Evolutionary conservation across 2,888 invertebrate genomes (phyloP), one percentile per base, ranked within the genome.

Genomic region (Tenthredo scrophulariae): DNA sequence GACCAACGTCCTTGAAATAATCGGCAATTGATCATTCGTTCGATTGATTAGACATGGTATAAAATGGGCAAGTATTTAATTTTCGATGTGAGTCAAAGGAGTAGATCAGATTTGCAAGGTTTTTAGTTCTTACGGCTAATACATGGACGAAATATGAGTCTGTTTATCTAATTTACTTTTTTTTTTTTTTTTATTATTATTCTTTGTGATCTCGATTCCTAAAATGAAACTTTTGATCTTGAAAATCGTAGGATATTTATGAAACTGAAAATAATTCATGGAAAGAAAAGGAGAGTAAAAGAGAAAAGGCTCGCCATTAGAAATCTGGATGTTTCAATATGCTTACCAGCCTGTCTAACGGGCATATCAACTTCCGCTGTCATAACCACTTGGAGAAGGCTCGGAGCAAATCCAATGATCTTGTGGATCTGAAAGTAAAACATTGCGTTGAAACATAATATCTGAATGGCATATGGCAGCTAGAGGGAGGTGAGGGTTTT

Each of bases 321-420:
- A n/a, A 54, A 50, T 26, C 43, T 18, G n/a, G 13, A 75, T 7
- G n/a, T 62, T 2, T 74, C 40, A 62, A 58, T 84, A 84, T 67
- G 89, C 89, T 91, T 92, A 95, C 95, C 98, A 87, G 99, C 99
- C 95, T 99, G 99, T 87, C 99, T 95, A 0, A 99, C 97, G 87
- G 98, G 97, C 95, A 98, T 96, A 87, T 98, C 97, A 75, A 98
- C 95, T 89, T 98, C 98, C 90, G 96, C 96, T 93, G 96, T 96
- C 98, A 99, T 98, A 85, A 99, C 97, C 86, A 99, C 97, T 95
- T 98, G 98, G 83, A 99, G 95, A 86, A 99, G 94, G 77, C 97
- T 96, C 82, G 99, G 99, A 83, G 98, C 97, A 94, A 99, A 99
- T 37, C 99, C 99, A 93, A 99, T 98, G 87, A 99, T 98, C 95